phyloP scores from a whole-genome alignment of 2,113 vertebrate species.

The Uria aalge region DNA sequence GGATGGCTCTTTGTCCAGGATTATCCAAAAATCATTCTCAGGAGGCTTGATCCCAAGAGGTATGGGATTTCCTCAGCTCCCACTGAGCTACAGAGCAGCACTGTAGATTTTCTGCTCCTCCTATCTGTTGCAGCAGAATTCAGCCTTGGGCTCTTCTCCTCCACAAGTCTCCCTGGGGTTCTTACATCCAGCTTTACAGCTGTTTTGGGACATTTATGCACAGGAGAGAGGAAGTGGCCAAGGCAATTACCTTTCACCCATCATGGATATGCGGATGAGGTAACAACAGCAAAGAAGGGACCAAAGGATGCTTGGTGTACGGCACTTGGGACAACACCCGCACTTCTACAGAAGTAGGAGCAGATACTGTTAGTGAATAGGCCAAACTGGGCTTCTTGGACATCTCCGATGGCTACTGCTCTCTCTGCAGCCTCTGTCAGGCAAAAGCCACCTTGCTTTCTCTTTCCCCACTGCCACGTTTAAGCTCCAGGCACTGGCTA shows the following conservation, averaged over 20 bases:
- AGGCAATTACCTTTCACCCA: neutral
- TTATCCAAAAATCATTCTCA: neutral
- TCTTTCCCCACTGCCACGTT: neutral
- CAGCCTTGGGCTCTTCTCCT: neutral
- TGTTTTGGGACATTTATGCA: neutral
- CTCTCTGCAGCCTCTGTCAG: neutral
- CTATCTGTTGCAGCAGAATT: fast-evolving
- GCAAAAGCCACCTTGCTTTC: neutral
- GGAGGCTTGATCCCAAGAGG: neutral
- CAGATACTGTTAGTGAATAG: neutral
- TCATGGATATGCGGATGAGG: neutral
- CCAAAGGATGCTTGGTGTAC: neutral
- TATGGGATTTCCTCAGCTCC: neutral
- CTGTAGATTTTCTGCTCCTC: neutral
- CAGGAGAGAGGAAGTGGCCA: neutral
- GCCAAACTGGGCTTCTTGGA: neutral
- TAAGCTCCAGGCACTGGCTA: neutral
- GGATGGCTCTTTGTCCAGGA: constrained; percentile 1
- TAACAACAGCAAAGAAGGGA: neutral
- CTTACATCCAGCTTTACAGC: neutral
- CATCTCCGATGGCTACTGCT: neutral
- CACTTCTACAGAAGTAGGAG: neutral
- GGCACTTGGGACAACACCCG: neutral
- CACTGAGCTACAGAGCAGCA: neutral
- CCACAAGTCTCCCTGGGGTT: neutral